Evolutionary conservation across 2,797 vertebrate genomes (phyloP).

Genomic region (Coregonus suidteri): DNA sequence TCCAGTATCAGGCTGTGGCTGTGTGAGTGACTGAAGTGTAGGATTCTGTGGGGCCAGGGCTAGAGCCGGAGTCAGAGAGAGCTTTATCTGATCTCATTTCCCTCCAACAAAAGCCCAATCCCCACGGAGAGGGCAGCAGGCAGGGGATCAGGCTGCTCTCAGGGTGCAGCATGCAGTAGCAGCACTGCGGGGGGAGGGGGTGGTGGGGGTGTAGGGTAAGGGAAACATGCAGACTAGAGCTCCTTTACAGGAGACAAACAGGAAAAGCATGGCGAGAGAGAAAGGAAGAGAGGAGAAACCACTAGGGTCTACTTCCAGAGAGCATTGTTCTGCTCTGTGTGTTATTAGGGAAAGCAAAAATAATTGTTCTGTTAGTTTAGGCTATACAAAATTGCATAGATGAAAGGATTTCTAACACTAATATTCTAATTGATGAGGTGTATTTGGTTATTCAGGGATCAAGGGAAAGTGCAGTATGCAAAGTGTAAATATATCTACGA

Average conservation of each 20-base stretch:
- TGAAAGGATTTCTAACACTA: not conserved
- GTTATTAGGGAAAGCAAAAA: not conserved
- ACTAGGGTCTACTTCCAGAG: not conserved
- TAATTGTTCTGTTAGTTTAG: too few relatives aligned
- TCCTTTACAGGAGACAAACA: slow-evolving; percentile 9
- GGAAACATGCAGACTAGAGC: not conserved
- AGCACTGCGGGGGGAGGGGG: slow-evolving; percentile 5
- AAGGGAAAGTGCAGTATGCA: not conserved
- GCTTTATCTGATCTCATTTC: slow-evolving; percentile 64
- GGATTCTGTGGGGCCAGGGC: not conserved
- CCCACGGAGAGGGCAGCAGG: slow-evolving; percentile 37
- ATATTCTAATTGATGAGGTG: not conserved
- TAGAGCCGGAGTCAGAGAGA: slow-evolving; percentile 36
- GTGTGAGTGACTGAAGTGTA: not conserved
- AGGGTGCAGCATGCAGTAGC: slow-evolving; percentile 23
- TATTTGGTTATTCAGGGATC: not conserved
- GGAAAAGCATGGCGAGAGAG: not conserved
- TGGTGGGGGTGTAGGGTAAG: not conserved
- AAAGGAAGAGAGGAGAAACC: not conserved
- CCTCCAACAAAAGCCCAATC: slow-evolving; percentile 51
- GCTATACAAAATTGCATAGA: not conserved
- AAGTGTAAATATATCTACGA: not conserved
- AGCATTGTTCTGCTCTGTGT: not conserved
- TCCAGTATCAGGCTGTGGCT: not conserved
- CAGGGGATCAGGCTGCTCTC: not conserved